Evolutionary conservation across 2,113 vertebrate species (phyloP).

Genomic region (Erinaceus europaeus): DNA sequence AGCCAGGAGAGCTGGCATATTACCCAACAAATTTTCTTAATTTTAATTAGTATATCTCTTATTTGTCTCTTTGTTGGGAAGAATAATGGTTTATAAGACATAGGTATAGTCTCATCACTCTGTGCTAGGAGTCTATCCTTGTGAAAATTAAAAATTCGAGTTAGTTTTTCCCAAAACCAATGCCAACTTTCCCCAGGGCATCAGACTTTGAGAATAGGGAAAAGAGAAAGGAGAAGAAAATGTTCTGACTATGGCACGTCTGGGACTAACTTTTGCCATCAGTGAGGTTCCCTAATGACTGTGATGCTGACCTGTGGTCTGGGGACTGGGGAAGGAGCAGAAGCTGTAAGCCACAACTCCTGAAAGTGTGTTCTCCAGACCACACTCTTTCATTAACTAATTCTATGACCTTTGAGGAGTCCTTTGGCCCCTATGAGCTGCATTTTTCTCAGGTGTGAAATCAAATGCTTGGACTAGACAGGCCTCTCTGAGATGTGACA

Average conservation of each 20-base stretch:
- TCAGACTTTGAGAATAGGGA: neutral
- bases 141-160: neutral
- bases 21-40: no score
- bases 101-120: no score
- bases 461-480: slow-evolving; percentile 8
- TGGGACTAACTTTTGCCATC: neutral
- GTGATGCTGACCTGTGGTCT: fast-evolving
- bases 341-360: neutral
- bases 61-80: no score
- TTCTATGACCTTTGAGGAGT: neutral
- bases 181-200: neutral
- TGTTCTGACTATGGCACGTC: neutral
- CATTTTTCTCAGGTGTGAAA: slow-evolving; percentile 54
- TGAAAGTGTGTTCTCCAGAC: fast-evolving
- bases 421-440: slow-evolving; percentile 11
- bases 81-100: no score
- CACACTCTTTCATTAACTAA: neutral
- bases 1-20: no score
- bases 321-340: neutral
- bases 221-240: no score
- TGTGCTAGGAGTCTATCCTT: no score
- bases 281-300: neutral
- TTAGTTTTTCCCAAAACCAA: neutral
- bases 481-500: slow-evolving; percentile 6
- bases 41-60: no score